phyloP scores from a whole-genome alignment of 2,888 invertebrate species.

The Dynastes hyllus region DNA sequence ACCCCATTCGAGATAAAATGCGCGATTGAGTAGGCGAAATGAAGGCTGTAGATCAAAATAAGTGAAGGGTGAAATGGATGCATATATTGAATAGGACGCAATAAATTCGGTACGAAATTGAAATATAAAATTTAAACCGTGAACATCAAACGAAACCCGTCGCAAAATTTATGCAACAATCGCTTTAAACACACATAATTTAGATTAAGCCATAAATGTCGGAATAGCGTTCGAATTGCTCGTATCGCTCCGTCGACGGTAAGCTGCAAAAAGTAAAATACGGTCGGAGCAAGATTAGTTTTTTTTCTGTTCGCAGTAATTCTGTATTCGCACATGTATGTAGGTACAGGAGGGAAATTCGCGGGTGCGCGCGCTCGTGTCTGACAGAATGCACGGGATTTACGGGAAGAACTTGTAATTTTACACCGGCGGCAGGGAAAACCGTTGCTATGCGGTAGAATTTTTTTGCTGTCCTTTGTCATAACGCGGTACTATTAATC shows the following conservation, averaged over 20 bases:
- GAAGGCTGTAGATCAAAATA: constrained; percentile 1
- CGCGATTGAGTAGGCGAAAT: background rate
- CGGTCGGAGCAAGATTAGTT: constrained; percentile 35
- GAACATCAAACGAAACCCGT: constrained; percentile 31
- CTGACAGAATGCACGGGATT: constrained; percentile 12
- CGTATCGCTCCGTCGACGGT: constrained; percentile 37
- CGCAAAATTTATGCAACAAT: constrained; percentile 43
- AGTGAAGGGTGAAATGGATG: constrained; percentile 19
- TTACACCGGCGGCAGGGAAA: background rate
- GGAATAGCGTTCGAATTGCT: constrained; percentile 37
- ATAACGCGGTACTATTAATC: background rate
- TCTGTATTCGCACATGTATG: constrained; percentile 20
- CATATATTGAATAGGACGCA: constrained; percentile 26
- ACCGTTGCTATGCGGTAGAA: background rate
- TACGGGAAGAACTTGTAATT: constrained; percentile 17
- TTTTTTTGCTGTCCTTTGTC: background rate
- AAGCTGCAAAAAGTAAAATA: constrained; percentile 42
- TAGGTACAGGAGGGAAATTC: constrained; percentile 5
- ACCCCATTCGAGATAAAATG: too few relatives aligned
- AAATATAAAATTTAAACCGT: constrained; percentile 42
- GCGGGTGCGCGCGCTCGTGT: background rate
- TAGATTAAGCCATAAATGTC: constrained; percentile 45
- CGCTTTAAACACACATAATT: constrained; percentile 40
- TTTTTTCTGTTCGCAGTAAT: constrained; percentile 20
- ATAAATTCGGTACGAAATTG: constrained; percentile 26